These are phyloP conservation scores for Sus scrofa DNA, from an alignment of 2,113 vertebrate genomes.

Conservation along the genomic window DNA sequence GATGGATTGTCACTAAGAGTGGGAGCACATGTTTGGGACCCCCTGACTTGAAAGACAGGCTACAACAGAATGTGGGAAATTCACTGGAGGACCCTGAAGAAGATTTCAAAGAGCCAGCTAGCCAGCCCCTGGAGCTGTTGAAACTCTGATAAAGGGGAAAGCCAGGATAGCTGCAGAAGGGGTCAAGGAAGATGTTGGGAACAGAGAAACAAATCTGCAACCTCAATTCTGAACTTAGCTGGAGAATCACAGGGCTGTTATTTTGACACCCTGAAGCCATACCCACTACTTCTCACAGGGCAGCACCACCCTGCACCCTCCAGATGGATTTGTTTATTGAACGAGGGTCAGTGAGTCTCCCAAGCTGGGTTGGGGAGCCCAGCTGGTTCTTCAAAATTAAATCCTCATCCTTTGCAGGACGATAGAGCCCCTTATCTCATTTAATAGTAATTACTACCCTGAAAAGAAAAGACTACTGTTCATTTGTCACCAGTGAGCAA, in stretches of 20 bases:
- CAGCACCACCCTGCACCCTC: not conserved
- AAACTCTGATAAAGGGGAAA: not conserved
- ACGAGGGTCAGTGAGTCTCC: not conserved
- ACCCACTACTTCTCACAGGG: not conserved
- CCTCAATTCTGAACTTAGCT: not conserved
- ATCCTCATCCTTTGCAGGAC: not conserved
- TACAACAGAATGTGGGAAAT: not conserved
- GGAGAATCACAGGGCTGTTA: not conserved
- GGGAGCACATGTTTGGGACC: not conserved
- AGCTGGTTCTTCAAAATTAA: not conserved
- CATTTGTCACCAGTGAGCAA: not conserved
- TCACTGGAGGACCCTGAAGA: not conserved
- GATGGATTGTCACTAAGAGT: not conserved
- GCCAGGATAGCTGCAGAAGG: rapidly evolving
- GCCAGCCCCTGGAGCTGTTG: not conserved
- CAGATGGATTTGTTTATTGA: not conserved
- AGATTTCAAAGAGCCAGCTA: not conserved
- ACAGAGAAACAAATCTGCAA: not conserved
- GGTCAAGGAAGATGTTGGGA: rapidly evolving
- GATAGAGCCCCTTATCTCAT: not conserved
- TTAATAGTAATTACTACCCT: not conserved
- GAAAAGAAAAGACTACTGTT: not conserved
- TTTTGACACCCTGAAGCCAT: not conserved
- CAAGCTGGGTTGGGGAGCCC: not conserved
- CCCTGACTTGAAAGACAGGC: not conserved